phyloP scores from a whole-genome alignment of 2,888 invertebrate genomes.

The Silvanus unidentatus region DNA sequence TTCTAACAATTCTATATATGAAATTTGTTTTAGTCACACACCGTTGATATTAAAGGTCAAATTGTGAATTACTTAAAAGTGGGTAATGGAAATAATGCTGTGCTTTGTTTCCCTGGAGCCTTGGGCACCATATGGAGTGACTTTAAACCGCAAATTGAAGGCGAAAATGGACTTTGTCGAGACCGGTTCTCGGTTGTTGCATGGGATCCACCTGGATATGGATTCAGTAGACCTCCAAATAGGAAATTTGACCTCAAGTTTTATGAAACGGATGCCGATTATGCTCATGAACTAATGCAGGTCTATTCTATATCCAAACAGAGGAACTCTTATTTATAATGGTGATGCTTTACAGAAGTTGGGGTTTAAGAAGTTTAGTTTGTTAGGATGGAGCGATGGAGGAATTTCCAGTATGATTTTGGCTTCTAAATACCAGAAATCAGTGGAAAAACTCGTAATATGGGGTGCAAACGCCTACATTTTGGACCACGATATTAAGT shows the following conservation, averaged over 20 bases:
- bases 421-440: slow-evolving; percentile 64
- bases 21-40: slow-evolving; percentile 51
- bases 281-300: slow-evolving; percentile 67
- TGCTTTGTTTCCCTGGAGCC: slow-evolving; percentile 75
- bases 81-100: slow-evolving; percentile 55
- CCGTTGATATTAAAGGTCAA: slow-evolving; percentile 55
- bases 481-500: slow-evolving; percentile 59
- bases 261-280: slow-evolving; percentile 67
- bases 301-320: slow-evolving; percentile 35
- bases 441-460: slow-evolving; percentile 65
- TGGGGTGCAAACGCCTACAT: slow-evolving; percentile 77
- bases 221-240: slow-evolving; percentile 72
- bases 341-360: slow-evolving; percentile 48
- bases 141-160: slow-evolving; percentile 69
- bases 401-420: slow-evolving; percentile 72
- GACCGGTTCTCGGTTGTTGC: slow-evolving; percentile 60
- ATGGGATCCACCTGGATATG: slow-evolving; percentile 88
- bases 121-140: slow-evolving; percentile 78
- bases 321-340: not conserved
- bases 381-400: slow-evolving; percentile 89
- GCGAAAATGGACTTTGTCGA: slow-evolving; percentile 49
- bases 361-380: slow-evolving; percentile 62
- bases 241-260: slow-evolving; percentile 66
- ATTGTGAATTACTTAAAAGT: slow-evolving; percentile 59
- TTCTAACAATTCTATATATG: too few species aligned